A percentile compares a stretch with the other conserved stretches of the same genome.
Conservation (phyloP, 2,888 invertebrate genomes). For the Liopterus haemorrhoidalis region DNA sequence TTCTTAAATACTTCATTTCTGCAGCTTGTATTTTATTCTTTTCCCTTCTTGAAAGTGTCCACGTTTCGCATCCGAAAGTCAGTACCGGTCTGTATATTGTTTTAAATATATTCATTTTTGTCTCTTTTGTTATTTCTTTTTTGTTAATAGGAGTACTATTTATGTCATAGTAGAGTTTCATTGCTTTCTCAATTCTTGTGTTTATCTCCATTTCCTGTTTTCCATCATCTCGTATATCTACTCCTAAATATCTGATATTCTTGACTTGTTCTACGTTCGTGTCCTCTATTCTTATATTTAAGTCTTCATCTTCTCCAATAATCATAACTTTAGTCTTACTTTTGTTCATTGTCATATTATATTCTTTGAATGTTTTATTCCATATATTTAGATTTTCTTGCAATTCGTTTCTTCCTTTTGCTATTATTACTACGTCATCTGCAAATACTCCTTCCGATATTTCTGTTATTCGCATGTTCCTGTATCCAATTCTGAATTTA, state of each 20-base stretch:
- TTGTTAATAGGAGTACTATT: too few species aligned
- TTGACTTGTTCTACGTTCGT: slow-evolving; percentile 7
- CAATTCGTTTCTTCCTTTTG: slow-evolving; percentile 13
- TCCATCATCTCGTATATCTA: slow-evolving; percentile 9
- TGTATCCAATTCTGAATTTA: slow-evolving; percentile 11
- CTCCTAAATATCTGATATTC: slow-evolving; percentile 12
- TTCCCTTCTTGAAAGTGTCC: too few species aligned
- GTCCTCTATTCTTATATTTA: slow-evolving; percentile 6
- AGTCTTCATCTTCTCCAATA: slow-evolving; percentile 4
- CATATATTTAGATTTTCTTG: slow-evolving; percentile 14
- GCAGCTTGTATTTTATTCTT: too few species aligned
- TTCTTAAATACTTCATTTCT: too few species aligned
- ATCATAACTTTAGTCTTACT: slow-evolving; percentile 19
- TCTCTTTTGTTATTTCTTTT: too few species aligned
- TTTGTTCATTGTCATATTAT: slow-evolving; percentile 14
- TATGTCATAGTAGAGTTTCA: slow-evolving; percentile 1
- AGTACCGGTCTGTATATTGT: too few species aligned
- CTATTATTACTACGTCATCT: slow-evolving; percentile 13
- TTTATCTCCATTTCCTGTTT: slow-evolving; percentile 6
- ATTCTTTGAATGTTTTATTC: slow-evolving; percentile 12
- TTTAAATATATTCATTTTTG: too few species aligned
- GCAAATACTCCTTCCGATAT: slow-evolving; percentile 13
- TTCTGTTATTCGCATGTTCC: slow-evolving; percentile 7
- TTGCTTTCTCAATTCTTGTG: slow-evolving; percentile 10
- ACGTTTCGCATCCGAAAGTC: too few species aligned